Evolutionary conservation across 1,140 invertebrate species (phyloP).

Genomic region (Tenebrio molitor): DNA sequence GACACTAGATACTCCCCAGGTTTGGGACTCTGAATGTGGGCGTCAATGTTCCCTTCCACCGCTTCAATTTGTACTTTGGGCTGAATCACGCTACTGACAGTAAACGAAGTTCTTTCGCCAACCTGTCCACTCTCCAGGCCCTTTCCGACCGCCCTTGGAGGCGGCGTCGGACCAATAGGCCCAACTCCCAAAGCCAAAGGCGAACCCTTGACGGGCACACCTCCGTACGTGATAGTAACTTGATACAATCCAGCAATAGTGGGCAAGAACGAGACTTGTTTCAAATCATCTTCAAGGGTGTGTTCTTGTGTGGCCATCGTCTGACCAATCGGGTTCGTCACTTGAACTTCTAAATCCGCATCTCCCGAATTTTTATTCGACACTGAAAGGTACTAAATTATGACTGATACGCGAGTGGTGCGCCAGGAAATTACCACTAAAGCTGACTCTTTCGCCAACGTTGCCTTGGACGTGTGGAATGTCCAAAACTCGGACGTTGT

Average conservation of each 20-base stretch:
- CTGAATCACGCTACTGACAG: slow-evolving; percentile 74
- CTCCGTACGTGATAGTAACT: slow-evolving; percentile 90
- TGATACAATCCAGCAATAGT: slow-evolving; percentile 91
- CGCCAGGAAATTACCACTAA: slow-evolving; percentile 76
- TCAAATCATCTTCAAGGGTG: slow-evolving; percentile 79
- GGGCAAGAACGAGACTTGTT: slow-evolving; percentile 88
- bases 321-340: slow-evolving; percentile 90
- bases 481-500: slow-evolving; percentile 72
- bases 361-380: slow-evolving; percentile 89
- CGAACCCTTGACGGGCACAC: slow-evolving; percentile 74
- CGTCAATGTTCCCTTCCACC: slow-evolving; percentile 63
- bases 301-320: slow-evolving; percentile 86
- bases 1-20: slow-evolving; percentile 70
- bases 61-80: slow-evolving; percentile 66
- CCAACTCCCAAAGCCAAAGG: slow-evolving; percentile 74
- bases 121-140: slow-evolving; percentile 79
- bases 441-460: slow-evolving; percentile 86
- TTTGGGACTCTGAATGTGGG: slow-evolving; percentile 64
- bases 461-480: slow-evolving; percentile 84
- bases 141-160: slow-evolving; percentile 71
- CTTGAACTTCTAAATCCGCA: slow-evolving; percentile 90
- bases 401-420: not conserved
- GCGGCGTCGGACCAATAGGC: slow-evolving; percentile 64
- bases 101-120: slow-evolving; percentile 80
- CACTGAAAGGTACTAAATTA: slow-evolving; percentile 72